Conservation (phyloP, 2,888 invertebrate species). For the Invenusta paracnida region DNA sequence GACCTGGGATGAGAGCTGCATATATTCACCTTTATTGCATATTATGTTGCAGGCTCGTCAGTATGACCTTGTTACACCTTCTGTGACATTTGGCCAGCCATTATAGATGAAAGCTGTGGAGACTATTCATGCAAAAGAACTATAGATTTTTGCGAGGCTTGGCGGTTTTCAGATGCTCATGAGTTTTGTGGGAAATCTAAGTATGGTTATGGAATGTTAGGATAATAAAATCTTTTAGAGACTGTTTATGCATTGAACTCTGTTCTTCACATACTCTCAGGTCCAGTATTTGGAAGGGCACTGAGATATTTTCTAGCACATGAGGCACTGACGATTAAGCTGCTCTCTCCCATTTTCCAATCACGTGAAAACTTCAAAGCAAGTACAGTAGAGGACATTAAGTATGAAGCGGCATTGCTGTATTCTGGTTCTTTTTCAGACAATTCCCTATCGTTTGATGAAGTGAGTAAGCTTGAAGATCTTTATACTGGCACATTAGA, state of each 20-base stretch:
- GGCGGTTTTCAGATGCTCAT: not conserved
- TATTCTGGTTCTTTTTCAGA: not conserved
- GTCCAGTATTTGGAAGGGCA: not conserved
- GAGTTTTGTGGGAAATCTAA: not conserved
- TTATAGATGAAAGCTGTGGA: not conserved
- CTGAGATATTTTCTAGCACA: not conserved
- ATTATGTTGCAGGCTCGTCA: not conserved
- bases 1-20: not conserved
- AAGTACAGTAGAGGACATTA: not conserved
- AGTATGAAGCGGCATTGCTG: not conserved
- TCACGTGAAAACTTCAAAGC: not conserved
- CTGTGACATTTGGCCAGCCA: not conserved
- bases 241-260: not conserved
- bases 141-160: not conserved
- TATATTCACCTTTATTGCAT: not conserved
- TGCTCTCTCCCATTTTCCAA: not conserved
- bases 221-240: not conserved
- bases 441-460: not conserved
- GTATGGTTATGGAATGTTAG: not conserved
- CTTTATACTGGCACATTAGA: not conserved
- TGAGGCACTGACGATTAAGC: not conserved
- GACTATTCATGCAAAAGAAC: not conserved
- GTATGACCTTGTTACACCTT: not conserved
- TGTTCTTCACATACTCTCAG: not conserved
- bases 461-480: not conserved